Evolutionary conservation across 2,113 vertebrate species (phyloP), one percentile per base, ranked within the genome.

Genomic region (Neodon shergylaensis): DNA sequence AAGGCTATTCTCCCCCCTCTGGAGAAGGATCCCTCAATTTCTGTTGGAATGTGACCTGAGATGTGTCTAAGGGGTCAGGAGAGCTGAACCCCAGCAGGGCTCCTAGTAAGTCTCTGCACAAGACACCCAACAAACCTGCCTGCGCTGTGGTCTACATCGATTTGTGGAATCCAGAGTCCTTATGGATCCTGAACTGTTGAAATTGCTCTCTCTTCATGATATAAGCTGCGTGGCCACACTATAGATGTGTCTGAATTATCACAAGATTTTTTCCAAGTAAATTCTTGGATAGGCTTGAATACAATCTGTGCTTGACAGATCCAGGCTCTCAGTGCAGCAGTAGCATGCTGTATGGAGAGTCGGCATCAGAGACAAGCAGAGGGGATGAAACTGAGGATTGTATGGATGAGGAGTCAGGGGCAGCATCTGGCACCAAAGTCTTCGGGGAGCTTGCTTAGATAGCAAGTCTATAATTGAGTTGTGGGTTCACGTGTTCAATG

Each of bases 241-340:
- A 36, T 68, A 66, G 52, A 68, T 0, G 7, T 87, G 39, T 70
- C 33, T 54, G 49, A 24, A n/a, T 91, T 72, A n/a, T 66, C 70
- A 65, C 58, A 78, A 68, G 77, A 86, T 68, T 94, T 44, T 95
- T 92, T 88, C 65, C 86, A 95, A 73, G 81, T 47, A 42, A 68
- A 26, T 93, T 91, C 44, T 77, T 72, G 66, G 86, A 74, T 8
- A 19, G 77, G 12, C 61, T 92, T 86, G 63, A 92, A 49, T 5
- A 61, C 49, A 49, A 14, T 81, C 70, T 88, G 49, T 33, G 28
- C 42, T 65, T 3, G 28, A 49, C 7, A 16, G 44, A 61, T 74
- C 68, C 88, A 7, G 42, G 61, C 26, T 90, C 39, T 87, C 17
- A 14, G 47, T 28, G 44, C 39, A 49, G 1, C 73, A 72, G 72